These are phyloP conservation scores for Samia ricini DNA, from an alignment of 1,140 invertebrate species.

Conservation along the genomic window DNA sequence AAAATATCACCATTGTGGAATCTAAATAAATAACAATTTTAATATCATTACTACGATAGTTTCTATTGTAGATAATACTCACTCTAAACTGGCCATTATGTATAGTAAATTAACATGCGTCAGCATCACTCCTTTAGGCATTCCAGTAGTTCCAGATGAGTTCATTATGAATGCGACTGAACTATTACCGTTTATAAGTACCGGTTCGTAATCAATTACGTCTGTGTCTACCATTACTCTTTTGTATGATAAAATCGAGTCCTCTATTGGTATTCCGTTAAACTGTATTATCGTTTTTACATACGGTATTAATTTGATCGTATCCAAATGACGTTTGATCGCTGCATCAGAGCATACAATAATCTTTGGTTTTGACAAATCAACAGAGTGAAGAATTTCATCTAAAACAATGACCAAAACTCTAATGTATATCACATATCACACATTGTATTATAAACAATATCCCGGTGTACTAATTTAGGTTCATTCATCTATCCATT, in stretches of 20 bases:
- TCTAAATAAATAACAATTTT: background rate
- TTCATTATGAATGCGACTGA: background rate
- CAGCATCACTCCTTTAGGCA: slow-evolving; percentile 6
- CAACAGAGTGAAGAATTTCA: background rate
- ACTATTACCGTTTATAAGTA: background rate
- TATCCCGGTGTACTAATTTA: too few relatives aligned
- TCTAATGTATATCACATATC: background rate
- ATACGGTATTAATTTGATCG: background rate
- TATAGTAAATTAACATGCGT: background rate
- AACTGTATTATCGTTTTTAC: background rate
- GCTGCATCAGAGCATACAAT: background rate
- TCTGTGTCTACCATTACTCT: background rate
- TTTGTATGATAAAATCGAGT: background rate
- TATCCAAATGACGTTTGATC: background rate
- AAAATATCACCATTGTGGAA: too few relatives aligned
- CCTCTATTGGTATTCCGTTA: background rate
- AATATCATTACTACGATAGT: background rate
- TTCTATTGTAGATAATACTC: background rate
- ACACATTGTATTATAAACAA: background rate
- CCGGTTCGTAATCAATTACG: background rate
- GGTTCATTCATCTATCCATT: too few relatives aligned
- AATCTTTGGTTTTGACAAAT: background rate
- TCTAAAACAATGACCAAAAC: too few relatives aligned
- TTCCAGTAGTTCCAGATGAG: background rate
- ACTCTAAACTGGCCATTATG: background rate